These are phyloP conservation scores for Melipona quadrifasciata DNA, from an alignment of 1,140 invertebrate genomes.

Conservation along the genomic window DNA sequence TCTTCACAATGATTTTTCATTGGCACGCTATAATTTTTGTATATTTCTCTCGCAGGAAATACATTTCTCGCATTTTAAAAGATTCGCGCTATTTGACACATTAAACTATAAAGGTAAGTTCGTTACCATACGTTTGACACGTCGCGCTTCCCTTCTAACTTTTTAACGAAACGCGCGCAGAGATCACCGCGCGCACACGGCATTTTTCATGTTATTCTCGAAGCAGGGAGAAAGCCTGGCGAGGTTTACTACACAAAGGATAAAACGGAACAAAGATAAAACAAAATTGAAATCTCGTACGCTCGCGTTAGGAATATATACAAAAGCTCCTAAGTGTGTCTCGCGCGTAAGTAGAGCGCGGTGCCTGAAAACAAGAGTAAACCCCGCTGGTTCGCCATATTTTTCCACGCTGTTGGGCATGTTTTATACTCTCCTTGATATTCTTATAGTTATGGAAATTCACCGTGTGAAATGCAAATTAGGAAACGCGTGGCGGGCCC, in stretches of 20 bases:
- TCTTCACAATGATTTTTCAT: too few species aligned
- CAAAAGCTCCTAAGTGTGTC: not conserved
- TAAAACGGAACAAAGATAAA: too few species aligned
- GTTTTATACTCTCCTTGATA: constrained; percentile 41
- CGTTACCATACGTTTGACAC: not conserved
- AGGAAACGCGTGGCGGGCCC: constrained; percentile 27
- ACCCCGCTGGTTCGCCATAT: constrained; percentile 1
- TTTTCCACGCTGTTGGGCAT: constrained; percentile 22
- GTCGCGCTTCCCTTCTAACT: not conserved
- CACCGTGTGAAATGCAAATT: constrained; percentile 40
- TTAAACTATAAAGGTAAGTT: not conserved
- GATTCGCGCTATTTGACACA: not conserved
- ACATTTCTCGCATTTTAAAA: not conserved
- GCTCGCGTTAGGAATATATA: not conserved
- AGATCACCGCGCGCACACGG: not conserved
- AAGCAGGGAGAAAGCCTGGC: not conserved
- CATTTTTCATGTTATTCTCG: not conserved
- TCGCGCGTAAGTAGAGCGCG: not conserved
- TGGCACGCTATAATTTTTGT: too few species aligned
- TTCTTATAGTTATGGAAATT: constrained; percentile 49
- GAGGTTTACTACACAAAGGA: not conserved
- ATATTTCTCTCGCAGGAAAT: not conserved
- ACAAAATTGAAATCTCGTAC: not conserved
- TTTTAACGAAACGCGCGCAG: too few species aligned
- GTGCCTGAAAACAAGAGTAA: not conserved